Evolutionary conservation across 1,140 invertebrate genomes (phyloP), one percentile per base, ranked within the genome.

Genomic region (Rhizoglyphus robini): DNA sequence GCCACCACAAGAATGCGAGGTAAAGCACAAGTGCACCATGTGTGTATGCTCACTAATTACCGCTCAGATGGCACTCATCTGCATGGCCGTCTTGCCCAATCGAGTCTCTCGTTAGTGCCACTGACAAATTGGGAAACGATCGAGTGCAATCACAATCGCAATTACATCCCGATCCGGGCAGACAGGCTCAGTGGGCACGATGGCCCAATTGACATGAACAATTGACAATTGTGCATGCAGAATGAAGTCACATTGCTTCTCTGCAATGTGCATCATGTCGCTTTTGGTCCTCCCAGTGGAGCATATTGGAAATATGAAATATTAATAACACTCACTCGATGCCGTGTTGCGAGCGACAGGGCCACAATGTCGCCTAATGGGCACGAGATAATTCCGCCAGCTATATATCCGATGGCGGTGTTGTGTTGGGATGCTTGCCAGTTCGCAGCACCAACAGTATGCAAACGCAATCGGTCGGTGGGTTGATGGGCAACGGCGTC

Each of bases 281-380:
- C 18, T 41, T 41, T 18, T 41, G 36, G 36, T 41, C 36, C 8
- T 54, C 8, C 51, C 51, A 5, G 5, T 32, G 8, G 51, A 54
- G 51, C 51, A 54, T 54, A 54, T 54, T 54, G 51, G 51, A 8
- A 32, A 54, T 54, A 54, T 54, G 23, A 54, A 54, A 54, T 54
- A 54, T 54, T 54, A 54, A 54, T 54, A 54, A 54, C 41, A 15
- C 41, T 46, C 41, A 46, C 41, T 46, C 41, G 15, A 23, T 15
- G 41, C 23, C 41, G 15, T 54, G 51, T 54, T 54, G 51, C 51
- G 51, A 54, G 20, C 51, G 8, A 54, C 8, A 54, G 8, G 51
- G 51, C 51, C 51, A 54, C 51, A 54, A 54, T 54, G 51, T 54
- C 51, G 51, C 20, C 51, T 54, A 54, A 54, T 54, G 51, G 51